Evolutionary conservation across 2,888 invertebrate genomes (phyloP).

Genomic region (Tanypteryx hageni): DNA sequence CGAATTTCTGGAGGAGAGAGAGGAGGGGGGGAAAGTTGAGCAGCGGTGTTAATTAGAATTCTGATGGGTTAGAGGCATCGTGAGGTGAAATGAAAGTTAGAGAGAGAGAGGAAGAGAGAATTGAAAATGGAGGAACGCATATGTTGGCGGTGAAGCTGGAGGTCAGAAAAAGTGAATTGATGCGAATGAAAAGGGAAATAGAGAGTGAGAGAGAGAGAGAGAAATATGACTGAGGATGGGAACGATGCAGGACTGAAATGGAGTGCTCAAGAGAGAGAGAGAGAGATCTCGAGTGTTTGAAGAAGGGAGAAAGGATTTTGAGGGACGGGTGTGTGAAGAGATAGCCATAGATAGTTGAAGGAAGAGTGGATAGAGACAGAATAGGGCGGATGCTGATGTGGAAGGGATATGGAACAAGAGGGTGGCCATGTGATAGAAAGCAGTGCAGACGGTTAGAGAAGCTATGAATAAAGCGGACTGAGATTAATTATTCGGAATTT

Average conservation of each 20-base stretch:
- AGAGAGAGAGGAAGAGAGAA: not conserved
- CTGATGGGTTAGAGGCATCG: not conserved
- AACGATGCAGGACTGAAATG: no score
- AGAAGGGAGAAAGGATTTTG: not conserved
- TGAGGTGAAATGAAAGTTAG: not conserved
- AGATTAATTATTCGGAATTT: no score
- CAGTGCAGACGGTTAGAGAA: no score
- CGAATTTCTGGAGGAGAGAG: not conserved
- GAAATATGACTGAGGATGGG: no score
- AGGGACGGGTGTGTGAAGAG: not conserved
- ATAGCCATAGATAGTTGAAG: not conserved
- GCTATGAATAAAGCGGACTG: no score
- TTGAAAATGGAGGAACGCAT: not conserved
- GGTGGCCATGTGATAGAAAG: no score
- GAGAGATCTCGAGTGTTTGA: not conserved
- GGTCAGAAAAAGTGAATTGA: not conserved
- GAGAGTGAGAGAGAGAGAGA: no score
- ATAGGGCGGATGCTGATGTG: not conserved
- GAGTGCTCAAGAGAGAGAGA: not conserved
- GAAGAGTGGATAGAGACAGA: not conserved
- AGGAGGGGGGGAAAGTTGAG: not conserved
- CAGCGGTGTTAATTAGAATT: not conserved
- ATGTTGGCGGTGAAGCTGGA: not conserved
- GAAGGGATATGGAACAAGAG: no score
- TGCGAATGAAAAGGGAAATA: not conserved